Percentiles rank a stretch among this genome's conserved stretches.
Evolutionary conservation across 2,888 invertebrate species (phyloP).

Genomic region (Drosophila suboccidentalis): DNA sequence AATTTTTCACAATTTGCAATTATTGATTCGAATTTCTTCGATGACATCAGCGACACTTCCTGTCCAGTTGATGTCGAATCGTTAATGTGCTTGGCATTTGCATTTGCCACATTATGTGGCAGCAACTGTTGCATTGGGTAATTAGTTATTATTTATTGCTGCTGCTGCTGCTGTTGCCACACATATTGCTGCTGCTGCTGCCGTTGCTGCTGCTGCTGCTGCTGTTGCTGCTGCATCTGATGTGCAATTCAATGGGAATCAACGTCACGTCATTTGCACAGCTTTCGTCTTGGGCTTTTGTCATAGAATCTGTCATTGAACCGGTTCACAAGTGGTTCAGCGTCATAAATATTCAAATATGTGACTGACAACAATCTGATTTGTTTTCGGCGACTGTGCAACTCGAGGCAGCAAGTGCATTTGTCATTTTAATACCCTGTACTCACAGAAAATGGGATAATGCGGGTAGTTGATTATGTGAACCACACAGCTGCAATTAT

Average conservation of each 20-base stretch:
- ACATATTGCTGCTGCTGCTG: conserved; percentile 23
- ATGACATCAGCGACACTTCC: conserved; percentile 71
- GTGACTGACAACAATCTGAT: background rate
- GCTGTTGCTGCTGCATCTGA: background rate
- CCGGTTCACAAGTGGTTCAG: conserved; percentile 8
- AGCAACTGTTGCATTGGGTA: conserved; percentile 32
- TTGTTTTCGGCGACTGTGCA: background rate
- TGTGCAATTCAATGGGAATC: conserved; percentile 24
- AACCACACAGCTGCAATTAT: too few relatives aligned
- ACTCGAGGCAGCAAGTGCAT: background rate
- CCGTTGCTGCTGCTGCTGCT: conserved; percentile 5
- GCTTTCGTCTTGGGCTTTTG: conserved; percentile 24
- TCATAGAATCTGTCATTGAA: conserved; percentile 17
- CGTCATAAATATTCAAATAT: background rate
- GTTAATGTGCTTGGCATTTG: conserved; percentile 69
- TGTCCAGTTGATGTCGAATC: conserved; percentile 51
- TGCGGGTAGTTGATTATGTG: background rate
- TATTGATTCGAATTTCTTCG: conserved; percentile 71
- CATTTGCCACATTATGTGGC: conserved; percentile 49
- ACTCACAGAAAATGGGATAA: background rate
- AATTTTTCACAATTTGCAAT: conserved; percentile 75
- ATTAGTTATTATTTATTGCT: conserved; percentile 21
- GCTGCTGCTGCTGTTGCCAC: conserved; percentile 23
- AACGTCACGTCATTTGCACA: conserved; percentile 24
- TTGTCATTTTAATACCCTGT: background rate